Percentiles rank a stretch among this genome's conserved stretches.
These are phyloP conservation scores for Folsomia candida DNA, from an alignment of 2,888 invertebrate species.

Conservation along the genomic window DNA sequence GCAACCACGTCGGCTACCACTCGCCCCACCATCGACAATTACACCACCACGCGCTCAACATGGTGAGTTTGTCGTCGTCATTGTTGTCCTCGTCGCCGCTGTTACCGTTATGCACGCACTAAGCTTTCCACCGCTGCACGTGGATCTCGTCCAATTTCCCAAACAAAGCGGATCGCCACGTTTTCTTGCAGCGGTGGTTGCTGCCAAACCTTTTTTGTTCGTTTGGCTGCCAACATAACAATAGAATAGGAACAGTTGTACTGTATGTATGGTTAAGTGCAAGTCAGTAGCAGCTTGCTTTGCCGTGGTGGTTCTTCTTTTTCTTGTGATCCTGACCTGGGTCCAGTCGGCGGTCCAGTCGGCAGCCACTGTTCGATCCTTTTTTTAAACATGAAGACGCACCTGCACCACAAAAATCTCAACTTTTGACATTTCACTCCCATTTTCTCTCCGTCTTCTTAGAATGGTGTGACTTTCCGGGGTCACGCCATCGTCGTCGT, in stretches of 20 bases:
- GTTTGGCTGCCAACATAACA: background rate
- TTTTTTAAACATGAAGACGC: background rate
- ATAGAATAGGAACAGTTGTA: background rate
- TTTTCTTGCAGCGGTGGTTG: background rate
- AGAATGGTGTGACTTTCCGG: background rate
- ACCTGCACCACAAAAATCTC: background rate
- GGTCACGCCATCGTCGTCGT: too few relatives aligned
- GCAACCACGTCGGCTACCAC: constrained; percentile 5
- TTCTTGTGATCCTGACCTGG: background rate
- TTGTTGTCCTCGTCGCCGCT: background rate
- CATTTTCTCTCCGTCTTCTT: background rate
- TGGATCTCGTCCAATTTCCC: background rate
- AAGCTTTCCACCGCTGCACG: too few relatives aligned
- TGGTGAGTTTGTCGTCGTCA: constrained; percentile 1
- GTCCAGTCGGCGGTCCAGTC: background rate
- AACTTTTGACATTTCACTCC: background rate
- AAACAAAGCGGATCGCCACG: background rate
- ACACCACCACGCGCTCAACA: constrained; percentile 15
- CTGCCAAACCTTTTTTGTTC: background rate
- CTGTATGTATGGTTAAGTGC: too few relatives aligned
- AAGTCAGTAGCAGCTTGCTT: too few relatives aligned
- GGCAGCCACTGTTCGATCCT: background rate
- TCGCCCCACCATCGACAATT: constrained; percentile 9
- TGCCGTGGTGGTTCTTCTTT: too few relatives aligned
- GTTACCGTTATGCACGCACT: too few relatives aligned